Evolutionary conservation across 2,888 invertebrate species (phyloP).

Genomic region (Tetanocera ferruginea): DNA sequence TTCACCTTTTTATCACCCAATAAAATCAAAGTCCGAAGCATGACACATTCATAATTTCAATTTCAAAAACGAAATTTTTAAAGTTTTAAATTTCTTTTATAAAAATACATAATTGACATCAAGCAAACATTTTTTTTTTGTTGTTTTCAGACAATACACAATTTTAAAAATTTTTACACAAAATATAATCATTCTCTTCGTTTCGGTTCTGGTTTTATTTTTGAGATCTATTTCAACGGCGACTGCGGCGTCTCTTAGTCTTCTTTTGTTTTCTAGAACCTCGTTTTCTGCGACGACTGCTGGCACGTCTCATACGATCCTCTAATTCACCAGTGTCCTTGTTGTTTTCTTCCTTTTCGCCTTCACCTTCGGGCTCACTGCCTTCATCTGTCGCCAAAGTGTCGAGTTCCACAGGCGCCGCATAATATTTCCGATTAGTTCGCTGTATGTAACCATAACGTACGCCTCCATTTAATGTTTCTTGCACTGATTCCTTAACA

Average conservation of each 20-base stretch:
- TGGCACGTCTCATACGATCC: slow-evolving; percentile 41
- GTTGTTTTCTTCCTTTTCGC: slow-evolving; percentile 7
- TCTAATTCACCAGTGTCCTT: slow-evolving; percentile 26
- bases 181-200: background rate
- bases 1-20: too few species aligned
- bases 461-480: slow-evolving; percentile 46
- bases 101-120: background rate
- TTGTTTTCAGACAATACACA: slow-evolving; percentile 1
- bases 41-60: background rate
- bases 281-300: slow-evolving; percentile 13
- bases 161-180: slow-evolving; percentile 23
- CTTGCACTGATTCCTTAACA: slow-evolving; percentile 42
- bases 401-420: slow-evolving; percentile 43
- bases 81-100: too few species aligned
- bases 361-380: slow-evolving; percentile 8
- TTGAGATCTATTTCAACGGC: background rate
- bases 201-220: background rate
- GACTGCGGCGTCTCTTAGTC: slow-evolving; percentile 34
- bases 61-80: too few species aligned
- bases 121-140: background rate
- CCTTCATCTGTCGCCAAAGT: slow-evolving; percentile 25
- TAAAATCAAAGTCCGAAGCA: background rate
- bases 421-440: slow-evolving; percentile 44
- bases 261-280: slow-evolving; percentile 25
- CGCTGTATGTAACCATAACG: slow-evolving; percentile 47